Percentiles rank a stretch among this genome's conserved stretches.
These are phyloP conservation scores for Danio aesculapii DNA, from an alignment of 2,797 vertebrate genomes.

Conservation along the genomic window DNA sequence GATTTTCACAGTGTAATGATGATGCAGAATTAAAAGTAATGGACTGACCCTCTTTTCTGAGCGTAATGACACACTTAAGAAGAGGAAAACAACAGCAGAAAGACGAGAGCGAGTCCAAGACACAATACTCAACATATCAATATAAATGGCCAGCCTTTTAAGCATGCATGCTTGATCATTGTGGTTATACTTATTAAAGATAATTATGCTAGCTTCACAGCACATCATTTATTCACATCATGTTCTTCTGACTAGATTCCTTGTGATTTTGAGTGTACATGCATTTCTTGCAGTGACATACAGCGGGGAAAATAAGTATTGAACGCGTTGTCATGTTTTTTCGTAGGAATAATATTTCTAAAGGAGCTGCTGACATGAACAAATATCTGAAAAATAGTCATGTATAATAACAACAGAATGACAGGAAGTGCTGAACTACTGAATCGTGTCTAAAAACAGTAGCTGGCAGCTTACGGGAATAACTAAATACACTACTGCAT, in stretches of 20 bases:
- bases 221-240: not conserved
- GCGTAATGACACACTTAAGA: slow-evolving; percentile 14
- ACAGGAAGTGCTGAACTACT: no score
- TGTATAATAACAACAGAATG: no score
- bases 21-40: slow-evolving; percentile 51
- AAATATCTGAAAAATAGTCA: no score
- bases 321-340: no score
- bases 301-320: no score
- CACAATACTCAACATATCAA: not conserved
- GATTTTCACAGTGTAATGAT: slow-evolving; percentile 50
- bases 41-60: not conserved
- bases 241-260: not conserved
- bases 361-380: no score
- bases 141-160: not conserved
- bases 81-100: not conserved
- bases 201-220: not conserved
- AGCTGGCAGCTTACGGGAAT: no score
- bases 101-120: not conserved
- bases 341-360: no score
- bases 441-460: no score
- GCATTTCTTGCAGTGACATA: no score
- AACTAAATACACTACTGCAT: no score
- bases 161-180: not conserved
- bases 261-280: no score
- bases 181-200: not conserved